Evolutionary conservation across 2,888 invertebrate genomes (phyloP), one percentile per base, ranked within the genome.

Genomic region (Drosophila neotestacea): DNA sequence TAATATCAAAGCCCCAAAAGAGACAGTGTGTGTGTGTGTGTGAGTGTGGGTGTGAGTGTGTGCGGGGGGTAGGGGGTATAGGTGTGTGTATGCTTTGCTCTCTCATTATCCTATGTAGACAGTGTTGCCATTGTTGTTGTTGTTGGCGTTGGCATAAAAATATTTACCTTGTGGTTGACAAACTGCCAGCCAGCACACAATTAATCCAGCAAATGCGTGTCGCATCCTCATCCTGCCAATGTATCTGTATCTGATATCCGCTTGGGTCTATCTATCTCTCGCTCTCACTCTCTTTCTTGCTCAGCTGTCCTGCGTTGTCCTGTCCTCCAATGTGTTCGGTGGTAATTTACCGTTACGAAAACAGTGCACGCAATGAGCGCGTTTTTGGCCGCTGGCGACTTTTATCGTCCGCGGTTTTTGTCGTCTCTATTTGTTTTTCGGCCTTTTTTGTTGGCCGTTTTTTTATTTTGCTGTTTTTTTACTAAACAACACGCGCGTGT

Each of bases 111-210:
- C 70, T 70, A 68, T 62, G 60, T 58, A 65, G 56, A 28, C 59
- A 48, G 62, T 74, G 73, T 68, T 70, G 66, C 65, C 62, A 62
- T 65, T 78, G 67, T 51, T 66, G 58, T 38, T 73, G 63, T 22
- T 52, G 30, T 13, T 48, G 54, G 27, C 34, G 41, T 28, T 41
- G 74, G 67, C 72, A 65, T 63, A 78, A 88, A 85, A 88, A 89
- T 90, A 90, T 90, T 90, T 90, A 90, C 90, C 90, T 88, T 90
- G 81, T 63, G 88, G 87, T 80, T 90, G 88, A 86, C 90, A 90
- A 87, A 86, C 85, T 77, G 80, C 88, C 79, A 90, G 69, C 81
- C 90, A 78, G 80, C 83, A 75, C 76, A 87, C 80, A 88, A 90
- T 87, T 88, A 90, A 88, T 90, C 88, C 90, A 75, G 79, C 84